Conservation (phyloP, 2,113 vertebrate genomes). For the Tympanuchus pallidicinctus region DNA sequence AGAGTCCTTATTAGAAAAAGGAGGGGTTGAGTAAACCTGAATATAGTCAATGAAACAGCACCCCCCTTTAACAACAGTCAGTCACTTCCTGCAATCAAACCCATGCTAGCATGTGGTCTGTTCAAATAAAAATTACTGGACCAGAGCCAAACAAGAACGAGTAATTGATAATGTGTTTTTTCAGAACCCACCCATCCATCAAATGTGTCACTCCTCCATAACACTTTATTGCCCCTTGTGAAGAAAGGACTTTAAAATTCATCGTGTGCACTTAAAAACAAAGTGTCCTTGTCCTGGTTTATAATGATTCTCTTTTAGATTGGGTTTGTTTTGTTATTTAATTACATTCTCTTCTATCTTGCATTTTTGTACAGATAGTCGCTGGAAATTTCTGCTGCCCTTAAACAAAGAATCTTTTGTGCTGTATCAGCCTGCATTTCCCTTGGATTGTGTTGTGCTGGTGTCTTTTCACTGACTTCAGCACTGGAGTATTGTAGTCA, state of each 20-base stretch:
- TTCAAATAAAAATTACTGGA: constrained; percentile 81
- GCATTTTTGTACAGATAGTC: constrained; percentile 68
- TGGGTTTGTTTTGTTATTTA: constrained; percentile 77
- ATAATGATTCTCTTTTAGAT: constrained; percentile 75
- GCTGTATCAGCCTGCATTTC: constrained; percentile 75
- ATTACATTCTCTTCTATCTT: constrained; percentile 71
- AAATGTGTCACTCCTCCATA: constrained; percentile 73
- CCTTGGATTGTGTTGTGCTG: constrained; percentile 68
- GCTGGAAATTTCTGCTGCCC: constrained; percentile 74
- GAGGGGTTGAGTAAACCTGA: constrained; percentile 42
- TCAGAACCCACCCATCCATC: constrained; percentile 73
- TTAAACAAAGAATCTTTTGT: constrained; percentile 78
- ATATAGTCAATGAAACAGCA: constrained; percentile 62
- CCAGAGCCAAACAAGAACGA: constrained; percentile 74
- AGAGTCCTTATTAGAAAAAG: constrained; percentile 40
- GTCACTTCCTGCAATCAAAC: constrained; percentile 77
- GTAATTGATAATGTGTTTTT: constrained; percentile 79
- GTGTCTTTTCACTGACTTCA: constrained; percentile 78
- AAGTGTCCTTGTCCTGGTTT: constrained; percentile 74
- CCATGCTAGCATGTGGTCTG: constrained; percentile 65
- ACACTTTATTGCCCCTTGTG: constrained; percentile 76
- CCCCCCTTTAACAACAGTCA: constrained; percentile 61
- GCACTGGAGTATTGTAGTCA: constrained; percentile 56
- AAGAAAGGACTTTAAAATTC: constrained; percentile 79
- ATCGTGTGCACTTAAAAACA: constrained; percentile 76